phyloP scores from a whole-genome alignment of 2,797 vertebrate genomes.

The Dallia pectoralis region DNA sequence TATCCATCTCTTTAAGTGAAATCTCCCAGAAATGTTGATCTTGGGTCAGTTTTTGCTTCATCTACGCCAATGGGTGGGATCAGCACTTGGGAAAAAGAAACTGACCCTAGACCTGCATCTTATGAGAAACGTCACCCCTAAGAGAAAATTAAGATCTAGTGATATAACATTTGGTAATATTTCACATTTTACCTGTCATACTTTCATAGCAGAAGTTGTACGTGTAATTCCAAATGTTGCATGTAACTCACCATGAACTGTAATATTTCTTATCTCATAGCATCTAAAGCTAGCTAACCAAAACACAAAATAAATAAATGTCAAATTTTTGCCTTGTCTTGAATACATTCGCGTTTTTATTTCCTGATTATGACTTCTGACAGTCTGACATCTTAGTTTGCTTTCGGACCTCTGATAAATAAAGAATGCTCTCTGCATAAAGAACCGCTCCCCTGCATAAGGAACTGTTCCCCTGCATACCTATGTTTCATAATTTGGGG shows the following conservation, averaged over 20 bases:
- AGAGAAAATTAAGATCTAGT: too few relatives aligned
- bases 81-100: background rate
- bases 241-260: background rate
- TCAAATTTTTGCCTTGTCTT: background rate
- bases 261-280: background rate
- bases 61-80: background rate
- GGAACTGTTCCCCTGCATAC: too few relatives aligned
- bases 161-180: background rate
- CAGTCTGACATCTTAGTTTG: too few relatives aligned
- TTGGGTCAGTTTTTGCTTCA: background rate
- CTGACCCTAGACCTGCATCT: background rate
- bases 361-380: too few relatives aligned
- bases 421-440: too few relatives aligned
- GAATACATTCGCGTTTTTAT: too few relatives aligned
- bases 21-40: background rate
- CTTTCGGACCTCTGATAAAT: too few relatives aligned
- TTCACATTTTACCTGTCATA: slow-evolving; percentile 10
- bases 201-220: background rate
- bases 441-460: too few relatives aligned
- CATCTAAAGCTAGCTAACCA: background rate
- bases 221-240: background rate
- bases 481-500: too few relatives aligned
- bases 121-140: too few relatives aligned
- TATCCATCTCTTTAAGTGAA: background rate
- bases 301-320: background rate